These are phyloP conservation scores for Heterotilapia buettikoferi DNA, from an alignment of 2,113 vertebrate genomes.

Conservation along the genomic window DNA sequence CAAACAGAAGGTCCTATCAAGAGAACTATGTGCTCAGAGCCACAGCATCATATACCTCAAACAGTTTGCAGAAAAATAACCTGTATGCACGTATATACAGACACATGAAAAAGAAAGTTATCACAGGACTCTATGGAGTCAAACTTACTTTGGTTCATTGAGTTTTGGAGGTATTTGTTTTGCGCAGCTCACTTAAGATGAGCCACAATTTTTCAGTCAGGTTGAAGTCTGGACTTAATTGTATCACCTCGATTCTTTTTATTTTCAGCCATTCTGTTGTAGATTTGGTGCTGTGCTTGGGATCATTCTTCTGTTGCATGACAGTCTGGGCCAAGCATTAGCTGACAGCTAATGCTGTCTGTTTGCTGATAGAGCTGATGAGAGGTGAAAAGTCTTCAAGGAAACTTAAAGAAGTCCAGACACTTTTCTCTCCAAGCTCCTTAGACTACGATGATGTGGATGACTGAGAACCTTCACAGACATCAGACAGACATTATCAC, in stretches of 20 bases:
- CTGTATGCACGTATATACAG: neutral
- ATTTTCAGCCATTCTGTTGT: neutral
- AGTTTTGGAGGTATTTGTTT: neutral
- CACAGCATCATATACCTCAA: neutral
- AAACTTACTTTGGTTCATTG: neutral
- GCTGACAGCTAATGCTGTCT: neutral
- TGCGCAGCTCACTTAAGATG: accelerated
- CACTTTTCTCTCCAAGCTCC: neutral
- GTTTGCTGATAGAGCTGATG: neutral
- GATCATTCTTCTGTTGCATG: neutral
- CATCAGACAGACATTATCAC: neutral
- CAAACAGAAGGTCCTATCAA: neutral
- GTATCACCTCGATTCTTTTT: neutral
- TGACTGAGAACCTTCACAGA: neutral
- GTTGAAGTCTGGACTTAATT: neutral
- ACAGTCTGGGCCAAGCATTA: neutral
- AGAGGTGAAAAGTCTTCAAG: neutral
- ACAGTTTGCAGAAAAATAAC: neutral
- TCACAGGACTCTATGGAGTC: neutral
- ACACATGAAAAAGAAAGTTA: neutral
- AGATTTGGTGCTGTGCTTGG: neutral
- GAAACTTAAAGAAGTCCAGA: neutral
- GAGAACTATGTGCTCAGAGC: neutral
- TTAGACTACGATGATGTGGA: neutral
- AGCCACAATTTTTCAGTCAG: neutral